A percentile compares a stretch with the other conserved stretches of the same genome.
phyloP scores from a whole-genome alignment of 2,797 vertebrate species.

The Moxostoma hubbsi region DNA sequence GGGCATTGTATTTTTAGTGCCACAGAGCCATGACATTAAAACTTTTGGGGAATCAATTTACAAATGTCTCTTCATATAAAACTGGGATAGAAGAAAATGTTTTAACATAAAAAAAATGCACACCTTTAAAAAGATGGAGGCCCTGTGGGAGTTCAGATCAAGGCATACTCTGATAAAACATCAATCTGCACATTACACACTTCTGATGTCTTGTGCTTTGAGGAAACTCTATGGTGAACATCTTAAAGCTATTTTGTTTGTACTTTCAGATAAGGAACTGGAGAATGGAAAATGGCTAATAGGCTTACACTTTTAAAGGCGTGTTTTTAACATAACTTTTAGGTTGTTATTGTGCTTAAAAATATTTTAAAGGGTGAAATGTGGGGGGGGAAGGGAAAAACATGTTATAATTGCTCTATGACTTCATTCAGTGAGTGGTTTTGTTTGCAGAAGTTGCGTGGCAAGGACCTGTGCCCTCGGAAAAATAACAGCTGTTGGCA shows the following conservation, averaged over 20 bases:
- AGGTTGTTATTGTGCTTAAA: slow-evolving; percentile 10
- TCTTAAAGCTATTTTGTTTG: slow-evolving; percentile 14
- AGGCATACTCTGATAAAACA: slow-evolving; percentile 30
- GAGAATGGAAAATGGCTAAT: slow-evolving; percentile 17
- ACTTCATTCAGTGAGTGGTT: slow-evolving; percentile 15
- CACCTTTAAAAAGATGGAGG: background rate
- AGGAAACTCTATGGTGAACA: slow-evolving; percentile 3
- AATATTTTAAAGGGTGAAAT: slow-evolving; percentile 17
- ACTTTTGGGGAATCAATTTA: too few species aligned
- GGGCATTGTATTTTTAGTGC: too few species aligned
- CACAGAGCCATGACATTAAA: too few species aligned
- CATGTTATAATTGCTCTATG: slow-evolving; percentile 24
- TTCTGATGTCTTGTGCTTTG: slow-evolving; percentile 29
- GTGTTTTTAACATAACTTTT: background rate
- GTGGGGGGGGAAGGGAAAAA: background rate
- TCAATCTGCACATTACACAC: slow-evolving; percentile 21
- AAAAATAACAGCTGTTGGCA: slow-evolving; percentile 45
- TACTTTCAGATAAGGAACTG: slow-evolving; percentile 11
- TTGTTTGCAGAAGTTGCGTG: slow-evolving; percentile 23
- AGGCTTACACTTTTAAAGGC: background rate
- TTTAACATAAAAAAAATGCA: too few species aligned
- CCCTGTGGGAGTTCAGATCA: slow-evolving; percentile 36
- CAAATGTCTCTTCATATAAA: too few species aligned
- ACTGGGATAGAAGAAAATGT: too few species aligned
- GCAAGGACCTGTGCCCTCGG: slow-evolving; percentile 11